Percentiles rank a stretch among this genome's conserved stretches.
Conservation (phyloP, 53 echinoderm and acorn worm species). For the Echinometra lucunter region DNA sequence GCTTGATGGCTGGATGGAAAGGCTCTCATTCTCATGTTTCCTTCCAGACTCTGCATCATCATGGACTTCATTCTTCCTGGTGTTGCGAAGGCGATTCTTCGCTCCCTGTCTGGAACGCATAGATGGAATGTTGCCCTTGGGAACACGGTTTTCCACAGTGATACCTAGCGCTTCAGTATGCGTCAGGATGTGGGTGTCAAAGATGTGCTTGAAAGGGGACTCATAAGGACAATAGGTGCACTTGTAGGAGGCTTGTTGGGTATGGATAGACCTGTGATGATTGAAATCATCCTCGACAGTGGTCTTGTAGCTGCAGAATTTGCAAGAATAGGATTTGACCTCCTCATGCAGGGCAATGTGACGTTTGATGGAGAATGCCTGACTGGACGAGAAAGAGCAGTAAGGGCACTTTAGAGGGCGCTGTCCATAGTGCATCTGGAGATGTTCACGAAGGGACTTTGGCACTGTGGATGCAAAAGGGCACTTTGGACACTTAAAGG, state of each 20-base stretch:
- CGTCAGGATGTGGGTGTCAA: slow-evolving; percentile 73
- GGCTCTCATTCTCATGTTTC: slow-evolving; percentile 4
- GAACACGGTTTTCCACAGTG: slow-evolving; percentile 53
- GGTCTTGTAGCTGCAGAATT: slow-evolving; percentile 78
- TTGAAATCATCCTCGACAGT: slow-evolving; percentile 77
- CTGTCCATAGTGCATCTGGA: slow-evolving; percentile 88
- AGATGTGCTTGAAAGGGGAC: slow-evolving; percentile 83
- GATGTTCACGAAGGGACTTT: slow-evolving; percentile 90
- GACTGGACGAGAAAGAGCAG: slow-evolving; percentile 89
- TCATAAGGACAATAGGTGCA: slow-evolving; percentile 77
- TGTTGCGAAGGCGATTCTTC: slow-evolving; percentile 69
- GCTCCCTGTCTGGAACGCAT: slow-evolving; percentile 61
- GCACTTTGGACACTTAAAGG: slow-evolving; percentile 90
- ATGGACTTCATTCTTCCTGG: slow-evolving; percentile 44
- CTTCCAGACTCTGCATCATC: neutral
- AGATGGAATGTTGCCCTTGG: slow-evolving; percentile 57
- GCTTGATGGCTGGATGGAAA: neutral
- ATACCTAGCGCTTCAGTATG: slow-evolving; percentile 67
- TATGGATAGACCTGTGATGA: slow-evolving; percentile 78
- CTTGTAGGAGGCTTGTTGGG: slow-evolving; percentile 68
- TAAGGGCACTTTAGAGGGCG: slow-evolving; percentile 88
- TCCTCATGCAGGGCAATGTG: slow-evolving; percentile 86
- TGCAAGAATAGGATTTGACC: slow-evolving; percentile 73
- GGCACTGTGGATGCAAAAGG: slow-evolving; percentile 92
- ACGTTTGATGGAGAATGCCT: slow-evolving; percentile 87